A percentile compares a stretch with the other conserved stretches of the same genome.
phyloP scores from a whole-genome alignment of 2,797 vertebrate genomes.

The Propithecus deckenii region DNA sequence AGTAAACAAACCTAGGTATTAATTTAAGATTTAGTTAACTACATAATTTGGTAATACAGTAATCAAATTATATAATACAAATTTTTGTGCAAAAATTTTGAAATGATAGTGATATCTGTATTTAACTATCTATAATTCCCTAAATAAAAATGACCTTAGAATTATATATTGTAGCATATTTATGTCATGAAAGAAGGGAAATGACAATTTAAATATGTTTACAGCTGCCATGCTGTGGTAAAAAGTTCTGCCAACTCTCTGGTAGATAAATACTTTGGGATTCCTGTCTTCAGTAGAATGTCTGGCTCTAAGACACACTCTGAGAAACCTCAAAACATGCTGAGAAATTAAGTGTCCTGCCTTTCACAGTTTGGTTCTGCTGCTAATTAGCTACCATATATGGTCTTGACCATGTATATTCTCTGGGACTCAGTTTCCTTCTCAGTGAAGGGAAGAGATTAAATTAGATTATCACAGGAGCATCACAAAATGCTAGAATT shows the following conservation, averaged over 20 bases:
- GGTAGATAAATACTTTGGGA: not conserved
- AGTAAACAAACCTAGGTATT: not conserved
- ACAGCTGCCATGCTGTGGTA: not conserved
- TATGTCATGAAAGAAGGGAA: not conserved
- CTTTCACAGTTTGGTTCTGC: not conserved
- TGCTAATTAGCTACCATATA: not conserved
- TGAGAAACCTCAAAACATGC: not conserved
- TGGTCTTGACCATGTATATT: not conserved
- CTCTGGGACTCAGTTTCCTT: not conserved
- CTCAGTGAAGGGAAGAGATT: not conserved
- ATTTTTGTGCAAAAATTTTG: not conserved
- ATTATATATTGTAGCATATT: not conserved
- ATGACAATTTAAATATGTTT: not conserved
- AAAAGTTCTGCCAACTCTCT: not conserved
- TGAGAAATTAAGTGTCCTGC: not conserved
- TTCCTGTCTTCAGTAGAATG: not conserved
- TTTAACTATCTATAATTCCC: not conserved
- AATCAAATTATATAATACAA: not conserved
- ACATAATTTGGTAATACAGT: not conserved
- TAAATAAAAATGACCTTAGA: not conserved
- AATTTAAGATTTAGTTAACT: not conserved
- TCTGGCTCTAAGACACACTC: not conserved
- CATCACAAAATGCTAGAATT: not conserved
- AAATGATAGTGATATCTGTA: not conserved
- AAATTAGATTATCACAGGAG: not conserved